phyloP scores from a whole-genome alignment of 2,797 vertebrate genomes.

The Acipenser ruthenus region DNA sequence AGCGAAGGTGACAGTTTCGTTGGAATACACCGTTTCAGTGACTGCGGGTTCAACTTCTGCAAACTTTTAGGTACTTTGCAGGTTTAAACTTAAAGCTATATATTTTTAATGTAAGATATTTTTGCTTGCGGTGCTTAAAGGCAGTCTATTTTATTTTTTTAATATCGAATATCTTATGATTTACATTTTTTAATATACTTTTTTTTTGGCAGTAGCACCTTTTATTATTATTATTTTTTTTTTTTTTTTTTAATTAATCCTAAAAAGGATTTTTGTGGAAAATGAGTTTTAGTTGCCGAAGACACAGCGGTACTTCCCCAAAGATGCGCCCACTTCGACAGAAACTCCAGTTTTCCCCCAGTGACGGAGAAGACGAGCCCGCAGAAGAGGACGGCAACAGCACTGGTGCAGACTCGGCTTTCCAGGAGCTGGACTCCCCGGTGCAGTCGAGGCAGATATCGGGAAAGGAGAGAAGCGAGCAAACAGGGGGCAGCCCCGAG shows the following conservation, averaged over 20 bases:
- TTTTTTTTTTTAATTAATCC: too few relatives aligned
- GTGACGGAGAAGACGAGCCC: conserved; percentile 78
- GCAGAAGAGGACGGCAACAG: conserved; percentile 76
- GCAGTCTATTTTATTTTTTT: background rate
- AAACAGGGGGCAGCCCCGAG: conserved; percentile 42
- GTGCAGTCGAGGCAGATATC: conserved; percentile 45
- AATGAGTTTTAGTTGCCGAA: conserved; percentile 35
- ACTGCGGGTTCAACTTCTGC: too few relatives aligned
- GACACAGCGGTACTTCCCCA: conserved; percentile 43
- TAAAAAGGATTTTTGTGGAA: background rate
- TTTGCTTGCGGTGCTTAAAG: background rate
- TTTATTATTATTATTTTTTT: background rate
- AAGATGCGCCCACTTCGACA: conserved; percentile 61
- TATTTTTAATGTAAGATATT: too few relatives aligned
- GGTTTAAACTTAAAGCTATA: too few relatives aligned
- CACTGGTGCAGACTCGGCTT: conserved; percentile 86
- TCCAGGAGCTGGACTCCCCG: conserved; percentile 88
- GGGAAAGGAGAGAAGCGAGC: conserved; percentile 32
- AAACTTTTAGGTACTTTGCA: too few relatives aligned
- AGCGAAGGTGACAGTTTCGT: too few relatives aligned
- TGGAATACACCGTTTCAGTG: too few relatives aligned
- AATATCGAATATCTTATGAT: background rate
- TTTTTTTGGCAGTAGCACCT: background rate
- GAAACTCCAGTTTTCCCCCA: conserved; percentile 71
- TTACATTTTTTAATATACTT: background rate